A percentile compares a stretch with the other conserved stretches of the same genome.
phyloP scores from a whole-genome alignment of 2,113 vertebrate genomes.

The Cheirogaleus medius region DNA sequence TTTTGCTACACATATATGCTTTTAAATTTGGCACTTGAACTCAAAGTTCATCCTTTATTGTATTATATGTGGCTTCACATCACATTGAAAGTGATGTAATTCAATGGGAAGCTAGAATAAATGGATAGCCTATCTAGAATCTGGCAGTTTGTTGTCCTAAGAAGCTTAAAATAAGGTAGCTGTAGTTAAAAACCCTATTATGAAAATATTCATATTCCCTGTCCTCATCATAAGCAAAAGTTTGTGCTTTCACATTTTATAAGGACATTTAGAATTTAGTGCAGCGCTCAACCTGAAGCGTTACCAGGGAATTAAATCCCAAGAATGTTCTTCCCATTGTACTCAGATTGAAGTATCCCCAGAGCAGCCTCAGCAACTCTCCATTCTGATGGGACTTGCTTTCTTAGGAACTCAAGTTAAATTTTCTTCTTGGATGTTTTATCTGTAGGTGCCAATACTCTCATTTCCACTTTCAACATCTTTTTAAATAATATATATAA shows the following conservation, averaged over 20 bases:
- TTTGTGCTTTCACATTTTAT: neutral
- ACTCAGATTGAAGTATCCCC: neutral
- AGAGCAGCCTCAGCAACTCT: neutral
- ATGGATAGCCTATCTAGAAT: neutral
- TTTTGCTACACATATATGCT: neutral
- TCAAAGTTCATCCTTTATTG: neutral
- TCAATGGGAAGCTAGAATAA: neutral
- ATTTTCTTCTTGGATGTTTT: neutral
- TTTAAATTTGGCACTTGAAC: neutral
- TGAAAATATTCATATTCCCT: neutral
- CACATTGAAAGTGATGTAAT: neutral
- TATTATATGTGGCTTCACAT: neutral
- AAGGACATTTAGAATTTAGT: neutral
- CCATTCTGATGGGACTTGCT: neutral
- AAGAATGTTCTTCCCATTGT: neutral
- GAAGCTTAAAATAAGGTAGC: neutral
- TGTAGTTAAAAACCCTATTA: neutral
- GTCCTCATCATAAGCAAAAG: neutral
- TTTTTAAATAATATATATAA: neutral
- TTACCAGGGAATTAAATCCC: neutral
- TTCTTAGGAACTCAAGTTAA: neutral
- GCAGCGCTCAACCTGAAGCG: neutral
- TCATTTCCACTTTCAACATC: neutral
- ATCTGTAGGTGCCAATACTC: neutral
- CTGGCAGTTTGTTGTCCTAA: neutral